Percentiles rank a stretch among this genome's conserved stretches.
These are phyloP conservation scores for Lepidotrigona ventralis DNA, from an alignment of 1,140 invertebrate species.

Conservation along the genomic window DNA sequence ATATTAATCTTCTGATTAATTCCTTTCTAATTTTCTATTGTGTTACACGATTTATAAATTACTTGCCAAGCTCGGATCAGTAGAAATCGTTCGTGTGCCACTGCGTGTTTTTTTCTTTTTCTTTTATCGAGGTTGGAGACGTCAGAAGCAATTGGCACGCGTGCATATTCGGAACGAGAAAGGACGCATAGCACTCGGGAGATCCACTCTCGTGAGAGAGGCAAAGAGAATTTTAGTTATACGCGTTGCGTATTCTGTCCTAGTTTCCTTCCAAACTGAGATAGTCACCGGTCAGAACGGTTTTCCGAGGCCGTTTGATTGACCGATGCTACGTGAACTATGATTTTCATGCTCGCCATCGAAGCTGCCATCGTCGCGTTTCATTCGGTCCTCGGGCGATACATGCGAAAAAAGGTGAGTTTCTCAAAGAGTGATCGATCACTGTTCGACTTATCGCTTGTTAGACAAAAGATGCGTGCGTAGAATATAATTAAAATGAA, in stretches of 20 bases:
- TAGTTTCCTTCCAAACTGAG: slow-evolving; percentile 37
- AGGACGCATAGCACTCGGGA: slow-evolving; percentile 9
- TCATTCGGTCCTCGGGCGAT: background rate
- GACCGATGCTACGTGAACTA: slow-evolving; percentile 16
- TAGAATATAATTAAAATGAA: too few relatives aligned
- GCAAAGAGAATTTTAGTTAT: slow-evolving; percentile 35
- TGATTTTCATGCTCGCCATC: slow-evolving; percentile 11
- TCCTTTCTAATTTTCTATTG: too few relatives aligned
- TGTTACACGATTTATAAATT: too few relatives aligned
- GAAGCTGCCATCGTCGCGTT: background rate
- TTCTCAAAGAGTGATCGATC: background rate
- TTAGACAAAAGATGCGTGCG: background rate
- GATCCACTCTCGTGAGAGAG: background rate
- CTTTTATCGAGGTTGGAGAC: background rate
- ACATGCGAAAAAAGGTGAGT: background rate
- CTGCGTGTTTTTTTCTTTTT: too few relatives aligned
- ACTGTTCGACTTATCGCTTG: background rate
- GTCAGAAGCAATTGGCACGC: background rate
- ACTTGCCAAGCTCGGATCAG: too few relatives aligned
- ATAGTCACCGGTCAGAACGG: slow-evolving; percentile 15
- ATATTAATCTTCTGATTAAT: too few relatives aligned
- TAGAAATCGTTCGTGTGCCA: too few relatives aligned
- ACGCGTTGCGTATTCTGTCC: slow-evolving; percentile 52
- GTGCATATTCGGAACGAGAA: background rate
- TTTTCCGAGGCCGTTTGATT: slow-evolving; percentile 23